Evolutionary conservation across 2,888 invertebrate genomes (phyloP).

Genomic region (Microdon myrmicae): DNA sequence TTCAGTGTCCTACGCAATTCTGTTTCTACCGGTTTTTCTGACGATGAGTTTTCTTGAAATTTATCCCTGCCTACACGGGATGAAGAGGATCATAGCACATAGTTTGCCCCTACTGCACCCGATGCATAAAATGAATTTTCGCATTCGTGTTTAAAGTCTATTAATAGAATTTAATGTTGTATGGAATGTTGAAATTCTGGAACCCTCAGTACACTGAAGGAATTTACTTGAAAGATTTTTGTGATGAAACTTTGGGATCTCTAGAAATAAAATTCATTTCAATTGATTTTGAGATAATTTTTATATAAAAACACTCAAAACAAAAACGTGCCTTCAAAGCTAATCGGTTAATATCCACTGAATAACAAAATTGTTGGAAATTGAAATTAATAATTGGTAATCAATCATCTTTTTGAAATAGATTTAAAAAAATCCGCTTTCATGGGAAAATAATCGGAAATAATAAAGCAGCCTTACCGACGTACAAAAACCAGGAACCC

Average conservation of each 20-base stretch:
- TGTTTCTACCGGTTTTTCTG: constrained; percentile 31
- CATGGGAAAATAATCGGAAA: no score
- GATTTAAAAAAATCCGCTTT: no score
- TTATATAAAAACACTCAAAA: background rate
- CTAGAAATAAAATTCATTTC: no score
- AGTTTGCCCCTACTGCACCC: constrained; percentile 25
- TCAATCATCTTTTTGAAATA: no score
- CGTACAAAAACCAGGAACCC: no score
- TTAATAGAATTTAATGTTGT: constrained; percentile 42
- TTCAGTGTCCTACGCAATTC: constrained; percentile 48
- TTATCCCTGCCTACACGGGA: constrained; percentile 2
- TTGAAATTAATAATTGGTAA: no score
- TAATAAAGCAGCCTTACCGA: no score
- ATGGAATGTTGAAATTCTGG: constrained; percentile 47
- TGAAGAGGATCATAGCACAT: constrained; percentile 10
- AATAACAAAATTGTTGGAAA: background rate
- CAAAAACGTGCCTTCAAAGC: background rate
- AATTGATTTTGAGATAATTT: background rate
- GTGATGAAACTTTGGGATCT: no score
- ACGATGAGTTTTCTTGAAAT: background rate
- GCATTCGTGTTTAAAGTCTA: constrained; percentile 37
- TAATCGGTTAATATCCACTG: background rate
- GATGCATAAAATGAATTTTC: constrained; percentile 32
- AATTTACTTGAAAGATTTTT: background rate
- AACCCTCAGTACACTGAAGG: constrained; percentile 25